These are phyloP conservation scores for Brachyptera risi DNA, from an alignment of 2,888 invertebrate species.

Conservation along the genomic window DNA sequence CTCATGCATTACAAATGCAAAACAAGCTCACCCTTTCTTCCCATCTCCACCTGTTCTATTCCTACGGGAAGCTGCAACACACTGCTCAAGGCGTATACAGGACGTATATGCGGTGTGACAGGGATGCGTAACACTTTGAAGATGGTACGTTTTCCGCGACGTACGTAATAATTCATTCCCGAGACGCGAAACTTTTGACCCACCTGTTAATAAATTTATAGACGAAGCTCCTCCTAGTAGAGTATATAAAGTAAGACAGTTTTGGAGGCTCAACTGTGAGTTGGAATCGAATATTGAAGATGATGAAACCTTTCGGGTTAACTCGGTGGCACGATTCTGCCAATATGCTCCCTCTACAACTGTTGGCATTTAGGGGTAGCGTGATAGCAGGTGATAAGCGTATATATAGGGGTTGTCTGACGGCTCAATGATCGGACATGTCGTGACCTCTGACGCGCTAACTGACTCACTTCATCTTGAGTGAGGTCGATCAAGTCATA, in stretches of 20 bases:
- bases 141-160: too few relatives aligned
- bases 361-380: not conserved
- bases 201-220: conserved; percentile 12
- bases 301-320: not conserved
- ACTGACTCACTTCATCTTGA: too few relatives aligned
- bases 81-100: too few relatives aligned
- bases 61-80: too few relatives aligned
- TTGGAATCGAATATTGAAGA: not conserved
- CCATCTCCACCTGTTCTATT: too few relatives aligned
- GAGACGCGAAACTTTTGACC: conserved; percentile 5
- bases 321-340: not conserved
- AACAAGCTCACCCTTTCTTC: too few relatives aligned
- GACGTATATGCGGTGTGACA: not conserved
- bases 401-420: too few relatives aligned
- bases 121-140: not conserved
- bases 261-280: conserved; percentile 6
- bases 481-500: too few relatives aligned
- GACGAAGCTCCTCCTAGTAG: not conserved
- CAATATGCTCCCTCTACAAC: not conserved
- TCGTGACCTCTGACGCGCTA: too few relatives aligned
- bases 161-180: conserved; percentile 8
- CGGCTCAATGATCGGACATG: too few relatives aligned
- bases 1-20: conserved; percentile 3
- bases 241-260: conserved; percentile 5
- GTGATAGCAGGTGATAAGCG: not conserved